phyloP scores from a whole-genome alignment of 1,140 invertebrate genomes.

The Drosophila albomicans region DNA sequence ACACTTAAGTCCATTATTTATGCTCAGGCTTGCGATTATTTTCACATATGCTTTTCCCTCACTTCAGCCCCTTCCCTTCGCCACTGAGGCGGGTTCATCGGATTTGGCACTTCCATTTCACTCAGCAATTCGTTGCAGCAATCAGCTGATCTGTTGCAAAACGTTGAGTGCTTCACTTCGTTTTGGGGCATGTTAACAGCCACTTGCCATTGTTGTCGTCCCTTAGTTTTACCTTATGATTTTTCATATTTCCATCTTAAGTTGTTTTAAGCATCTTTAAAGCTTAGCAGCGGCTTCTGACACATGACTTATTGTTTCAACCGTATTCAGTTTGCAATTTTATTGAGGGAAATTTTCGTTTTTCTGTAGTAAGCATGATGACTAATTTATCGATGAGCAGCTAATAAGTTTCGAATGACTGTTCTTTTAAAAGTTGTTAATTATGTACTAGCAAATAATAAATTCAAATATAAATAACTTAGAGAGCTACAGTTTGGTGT shows the following conservation, averaged over 20 bases:
- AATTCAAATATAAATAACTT: no score
- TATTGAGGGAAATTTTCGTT: no score
- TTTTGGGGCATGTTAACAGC: conserved; percentile 31
- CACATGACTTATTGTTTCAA: conserved; percentile 72
- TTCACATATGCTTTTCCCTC: conserved; percentile 56
- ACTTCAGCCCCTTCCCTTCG: background rate
- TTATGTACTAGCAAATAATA: no score
- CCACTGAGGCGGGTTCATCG: conserved; percentile 18
- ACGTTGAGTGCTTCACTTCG: conserved; percentile 57
- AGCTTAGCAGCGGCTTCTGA: conserved; percentile 67
- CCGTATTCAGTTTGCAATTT: background rate
- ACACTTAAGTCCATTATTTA: conserved; percentile 83
- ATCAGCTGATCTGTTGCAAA: conserved; percentile 39
- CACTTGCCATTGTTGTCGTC: conserved; percentile 58
- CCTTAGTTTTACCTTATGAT: conserved; percentile 45
- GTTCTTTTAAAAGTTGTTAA: no score
- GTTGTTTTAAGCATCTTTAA: conserved; percentile 67
- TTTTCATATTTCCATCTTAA: conserved; percentile 25
- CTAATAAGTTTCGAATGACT: no score
- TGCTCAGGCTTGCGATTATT: conserved; percentile 80
- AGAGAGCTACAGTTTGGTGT: no score
- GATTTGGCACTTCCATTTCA: conserved; percentile 73
- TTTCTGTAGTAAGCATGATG: no score
- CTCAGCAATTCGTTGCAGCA: conserved; percentile 63
- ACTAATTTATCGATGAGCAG: no score